phyloP scores from a whole-genome alignment of 2,888 invertebrate genomes.

The Meghimatium bilineatum region DNA sequence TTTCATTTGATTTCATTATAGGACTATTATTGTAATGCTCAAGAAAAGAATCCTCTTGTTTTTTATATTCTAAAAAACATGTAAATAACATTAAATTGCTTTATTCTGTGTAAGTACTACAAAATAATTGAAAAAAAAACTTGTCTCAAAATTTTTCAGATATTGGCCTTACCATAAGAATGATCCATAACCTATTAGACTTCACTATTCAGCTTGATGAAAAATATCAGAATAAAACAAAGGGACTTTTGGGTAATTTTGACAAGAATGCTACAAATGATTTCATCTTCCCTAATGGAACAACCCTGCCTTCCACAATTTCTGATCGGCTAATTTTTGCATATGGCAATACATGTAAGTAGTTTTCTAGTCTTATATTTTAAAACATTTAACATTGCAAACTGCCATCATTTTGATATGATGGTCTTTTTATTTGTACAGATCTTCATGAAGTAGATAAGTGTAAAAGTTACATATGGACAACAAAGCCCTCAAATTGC shows the following conservation, averaged over 20 bases:
- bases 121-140: background rate
- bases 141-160: conserved; percentile 33
- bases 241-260: conserved; percentile 52
- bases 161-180: conserved; percentile 25
- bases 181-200: conserved; percentile 19
- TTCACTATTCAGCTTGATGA: conserved; percentile 30
- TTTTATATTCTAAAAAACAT: too few relatives aligned
- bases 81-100: too few relatives aligned
- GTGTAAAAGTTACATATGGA: too few relatives aligned
- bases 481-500: too few relatives aligned
- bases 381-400: too few relatives aligned
- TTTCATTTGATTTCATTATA: too few relatives aligned
- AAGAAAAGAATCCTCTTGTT: too few relatives aligned
- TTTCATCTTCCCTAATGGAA: conserved; percentile 51
- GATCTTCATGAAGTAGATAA: too few relatives aligned
- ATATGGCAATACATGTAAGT: conserved; percentile 54
- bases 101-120: too few relatives aligned
- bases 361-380: background rate
- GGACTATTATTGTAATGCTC: too few relatives aligned
- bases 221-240: conserved; percentile 17
- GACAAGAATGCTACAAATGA: conserved; percentile 47
- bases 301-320: conserved; percentile 34
- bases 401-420: too few relatives aligned
- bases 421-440: too few relatives aligned
- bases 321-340: conserved; percentile 40